Evolutionary conservation across 2,797 vertebrate species (phyloP), one percentile per base, ranked within the genome.

Genomic region (Hypotaenidia philippensis): DNA sequence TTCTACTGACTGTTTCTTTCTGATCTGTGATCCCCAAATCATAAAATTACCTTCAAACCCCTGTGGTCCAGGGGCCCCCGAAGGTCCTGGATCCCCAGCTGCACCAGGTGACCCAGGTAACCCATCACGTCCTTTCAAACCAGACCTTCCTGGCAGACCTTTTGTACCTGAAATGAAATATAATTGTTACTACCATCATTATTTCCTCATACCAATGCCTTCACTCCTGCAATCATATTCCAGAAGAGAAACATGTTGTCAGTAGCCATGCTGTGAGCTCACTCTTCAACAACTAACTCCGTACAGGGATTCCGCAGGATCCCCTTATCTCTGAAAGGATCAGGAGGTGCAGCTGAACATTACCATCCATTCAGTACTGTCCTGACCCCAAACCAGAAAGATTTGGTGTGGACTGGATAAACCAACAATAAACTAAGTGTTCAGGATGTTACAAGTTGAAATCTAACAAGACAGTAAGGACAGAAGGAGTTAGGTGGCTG

Each of bases 41-140:
- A 72, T 21, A 80, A 60, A 68, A 63, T 96, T 93, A 98, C 98
- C 98, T 98, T 98, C 96, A 92, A 96, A 95, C 83, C 98, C 98
- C 53, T 97, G 95, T 70, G 90, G 91, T 65, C 98, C 98, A 85
- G 97, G 97, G 27, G 89, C 81, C 77, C 98, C 98, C 4, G 81
- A 27, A 55, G 83, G 49, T 71, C 98, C 98, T 59, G 98, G 97
- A 55, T 99, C 98, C 47, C 98, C 98, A 66, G 7, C 41, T 16
- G 36, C 5, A 50, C 98, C 99, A 65, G 97, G 94, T 14, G 88
- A 38, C 57, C 98, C 99, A n/a, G 97, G 83, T 32, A 97, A 87
- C 17, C 99, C 98, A 60, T 75, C 97, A 38, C 5, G 91, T 47
- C 99, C 98, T 87, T 97, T 96, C 90, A 98, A 98, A 47, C 98